phyloP scores from a whole-genome alignment of 2,797 vertebrate species.

The Fratercula arctica region DNA sequence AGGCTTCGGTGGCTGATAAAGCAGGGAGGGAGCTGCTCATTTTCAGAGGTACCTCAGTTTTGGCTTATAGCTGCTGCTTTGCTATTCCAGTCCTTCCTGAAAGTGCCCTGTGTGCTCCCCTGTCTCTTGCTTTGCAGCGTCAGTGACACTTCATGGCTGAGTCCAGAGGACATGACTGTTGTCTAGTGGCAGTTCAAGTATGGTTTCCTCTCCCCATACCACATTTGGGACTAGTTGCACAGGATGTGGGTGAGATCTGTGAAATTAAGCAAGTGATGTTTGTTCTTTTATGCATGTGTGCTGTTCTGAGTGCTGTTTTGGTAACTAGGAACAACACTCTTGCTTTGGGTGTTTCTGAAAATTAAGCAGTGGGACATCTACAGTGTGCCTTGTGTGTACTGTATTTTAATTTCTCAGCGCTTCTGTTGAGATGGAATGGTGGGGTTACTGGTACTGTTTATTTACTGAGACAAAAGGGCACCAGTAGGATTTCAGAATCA shows the following conservation, averaged over 20 bases:
- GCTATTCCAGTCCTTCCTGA: background rate
- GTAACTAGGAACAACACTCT: background rate
- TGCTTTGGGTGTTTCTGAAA: slow-evolving; percentile 1
- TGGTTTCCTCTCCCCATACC: background rate
- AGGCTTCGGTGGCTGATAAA: background rate
- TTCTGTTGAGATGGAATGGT: background rate
- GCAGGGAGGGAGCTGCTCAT: background rate
- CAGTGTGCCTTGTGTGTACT: background rate
- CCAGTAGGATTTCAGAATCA: background rate
- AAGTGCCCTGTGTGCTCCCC: background rate
- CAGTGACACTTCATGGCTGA: background rate
- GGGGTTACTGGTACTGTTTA: background rate
- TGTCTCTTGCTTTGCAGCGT: background rate
- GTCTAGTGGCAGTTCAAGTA: background rate
- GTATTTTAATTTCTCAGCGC: background rate
- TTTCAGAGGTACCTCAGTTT: background rate
- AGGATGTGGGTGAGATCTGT: slow-evolving; percentile 60
- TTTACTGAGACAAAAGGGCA: background rate
- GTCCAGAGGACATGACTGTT: background rate
- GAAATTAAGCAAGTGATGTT: slow-evolving; percentile 1
- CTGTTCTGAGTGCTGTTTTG: background rate
- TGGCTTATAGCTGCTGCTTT: background rate
- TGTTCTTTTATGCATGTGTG: background rate
- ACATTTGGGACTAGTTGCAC: slow-evolving; percentile 1
- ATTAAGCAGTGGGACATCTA: background rate